Base-by-base conservation (phyloP, 2,797 vertebrate genomes). In the Pteronotus mesoamericanus region DNA sequence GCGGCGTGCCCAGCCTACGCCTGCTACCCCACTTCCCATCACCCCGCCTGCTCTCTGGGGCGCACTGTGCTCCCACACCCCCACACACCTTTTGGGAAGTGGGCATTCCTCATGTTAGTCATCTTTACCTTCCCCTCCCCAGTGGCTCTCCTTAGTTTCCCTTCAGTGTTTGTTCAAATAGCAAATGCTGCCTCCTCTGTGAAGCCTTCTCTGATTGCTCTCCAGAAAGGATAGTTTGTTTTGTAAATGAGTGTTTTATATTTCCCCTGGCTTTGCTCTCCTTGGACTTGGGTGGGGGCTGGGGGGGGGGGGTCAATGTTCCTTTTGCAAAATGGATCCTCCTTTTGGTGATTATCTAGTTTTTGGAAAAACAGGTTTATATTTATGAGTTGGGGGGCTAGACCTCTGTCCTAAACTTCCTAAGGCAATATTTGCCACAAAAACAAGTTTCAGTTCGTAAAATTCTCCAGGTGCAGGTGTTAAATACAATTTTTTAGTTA, bases 291-390 rank as follows among this genome's bases (percentile, higher is more conserved):
- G 26, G 8, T 22, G 21, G 32, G 22, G 46, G 48, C 66, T 21
- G 68, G 69, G 44, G 15, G 18, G 15, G 1, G 1, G 24, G 42
- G 39, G 24, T 32, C n/a, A n/a, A 29, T 32, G 3, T 15, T 72
- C 42, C 7, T 53, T 64, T 37, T 55, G 6, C 29, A 74, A 42
- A 55, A 74, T 4, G 39, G 53, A 42, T 24, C 18, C 42, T 61
- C 11, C 14, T 53, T 57, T 78, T 9, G 2, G 9, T 1, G 19
- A 34, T 32, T 46, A 34, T 37, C 64, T 18, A 57, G 82, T 37
- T 88, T 94, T 93, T 42, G 51, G 89, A 72, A 93, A 94, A 55
- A 16, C 15, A 82, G 14, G 61, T 72, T 78, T 83, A 14, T 77
- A 21, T 83, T 91, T 90, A 86, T 59, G 75, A 71, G 7, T 42